Base-by-base conservation (phyloP, 2,888 invertebrate species). In the Noctua fimbriata region DNA sequence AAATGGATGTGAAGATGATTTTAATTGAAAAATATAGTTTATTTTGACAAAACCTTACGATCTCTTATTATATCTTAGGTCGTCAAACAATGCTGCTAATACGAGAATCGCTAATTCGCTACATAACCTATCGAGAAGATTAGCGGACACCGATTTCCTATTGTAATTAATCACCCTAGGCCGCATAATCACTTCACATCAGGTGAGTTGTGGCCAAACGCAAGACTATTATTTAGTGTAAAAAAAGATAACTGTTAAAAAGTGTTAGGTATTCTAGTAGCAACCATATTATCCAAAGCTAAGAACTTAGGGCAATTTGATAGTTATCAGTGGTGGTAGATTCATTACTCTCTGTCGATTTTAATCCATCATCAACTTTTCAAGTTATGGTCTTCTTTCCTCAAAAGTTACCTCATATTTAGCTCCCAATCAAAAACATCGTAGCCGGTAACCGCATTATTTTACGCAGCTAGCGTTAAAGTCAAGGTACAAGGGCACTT, bases 401-500 rank as follows among this genome's bases (percentile, higher is more conserved):
- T 28, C 6, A n/a, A 28, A 28, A 60, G 16, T 28, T 16, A 28
- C 28, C 28, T 63, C 63, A 28, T n/a, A 60, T 18, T 21, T 21
- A 49, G 4, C 14, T 67, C 67, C 1, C 2, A 52, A 63, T 32
- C 12, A 60, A 36, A 71, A 73, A 69, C 47, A 70, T 44, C 5
- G 6, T 66, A 58, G 41, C 24, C 66, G 24, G n/a, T 36, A 71
- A 86, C 69, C 36, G 32, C 58, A 79, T 70, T 81, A 81, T 81
- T 82, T 69, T 73, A 78, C 69, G 74, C 63, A 79, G 74, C 58
- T 69, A 73, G 69, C 60, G 44, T 81, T 76, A 80, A 58, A 70
- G 58, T 66, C 49, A 73, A 36, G 47, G 32, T 44, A 77, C 69
- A 81, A 81, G 80, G 79, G 79, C 78, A 79, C 69, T 79, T 80